Conservation (phyloP, 2,797 vertebrate species). For the Coreius guichenoti region DNA sequence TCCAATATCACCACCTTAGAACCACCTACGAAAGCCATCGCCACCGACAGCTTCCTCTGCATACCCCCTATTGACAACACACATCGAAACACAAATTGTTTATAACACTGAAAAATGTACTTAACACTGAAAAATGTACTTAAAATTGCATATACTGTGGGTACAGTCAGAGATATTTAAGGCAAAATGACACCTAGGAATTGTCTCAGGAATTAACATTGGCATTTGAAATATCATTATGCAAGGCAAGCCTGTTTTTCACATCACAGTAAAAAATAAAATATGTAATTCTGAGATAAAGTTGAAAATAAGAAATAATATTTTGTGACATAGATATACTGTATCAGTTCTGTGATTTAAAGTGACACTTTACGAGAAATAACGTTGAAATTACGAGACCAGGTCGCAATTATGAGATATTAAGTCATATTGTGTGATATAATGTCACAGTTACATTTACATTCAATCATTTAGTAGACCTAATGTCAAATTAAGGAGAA, state of each 20-base stretch:
- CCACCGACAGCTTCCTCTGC: constrained; percentile 96
- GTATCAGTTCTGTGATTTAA: neutral
- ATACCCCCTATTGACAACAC: constrained; percentile 84
- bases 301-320: neutral
- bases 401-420: too few relatives aligned
- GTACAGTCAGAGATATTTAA: neutral
- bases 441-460: too few relatives aligned
- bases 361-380: neutral
- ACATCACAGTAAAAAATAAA: neutral
- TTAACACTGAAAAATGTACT: neutral
- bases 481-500: too few relatives aligned
- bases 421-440: too few relatives aligned
- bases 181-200: neutral
- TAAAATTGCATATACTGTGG: neutral
- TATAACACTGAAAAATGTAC: neutral
- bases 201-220: neutral
- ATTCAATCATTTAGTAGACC: too few relatives aligned
- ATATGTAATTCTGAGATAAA: neutral
- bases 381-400: too few relatives aligned
- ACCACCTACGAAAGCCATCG: constrained; percentile 94
- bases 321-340: neutral
- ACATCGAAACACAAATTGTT: neutral
- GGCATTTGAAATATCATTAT: neutral
- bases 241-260: neutral
- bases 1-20: constrained; percentile 94